Base-by-base conservation (phyloP, 2,888 invertebrate genomes). In the Xestoiulus laeticollis region DNA sequence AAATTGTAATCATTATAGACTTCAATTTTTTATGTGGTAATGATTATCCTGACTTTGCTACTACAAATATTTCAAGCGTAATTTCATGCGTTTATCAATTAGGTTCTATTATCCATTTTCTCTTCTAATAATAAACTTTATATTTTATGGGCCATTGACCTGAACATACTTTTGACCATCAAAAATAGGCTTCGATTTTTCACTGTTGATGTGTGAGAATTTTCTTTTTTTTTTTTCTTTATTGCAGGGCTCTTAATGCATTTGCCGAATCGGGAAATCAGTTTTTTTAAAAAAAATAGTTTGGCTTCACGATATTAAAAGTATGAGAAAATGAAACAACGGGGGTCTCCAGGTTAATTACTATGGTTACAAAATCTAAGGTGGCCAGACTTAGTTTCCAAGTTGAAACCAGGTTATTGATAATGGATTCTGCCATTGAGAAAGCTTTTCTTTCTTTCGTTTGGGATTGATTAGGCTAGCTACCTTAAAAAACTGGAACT, bases 81-180 rank as follows among this genome's bases (percentile, higher is more conserved):
- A 1, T 8, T n/a, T n/a, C n/a, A 38, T 8, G 38, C 8, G 38
- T 38, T 1, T 38, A 38, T 5, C 5, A 38, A 38, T 38, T 38
- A 38, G 38, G 38, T 78, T 26, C 30, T 8, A 78, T 30, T 78
- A 78, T 30, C 14, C 16, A 30, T 78, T 78, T 30, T 30, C 16
- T 78, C 30, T 48, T 14, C 19, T 48, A 48, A 48, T 26, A 32
- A 38, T 38, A 38, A 38, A 38, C 38, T 38, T 26, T 78, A 32
- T 78, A 78, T 78, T 38, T 78, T 78, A 78, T 78, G 78, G 78
- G 78, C 30, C 78, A 32, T 78, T 78, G 78, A 78, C 78, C 78
- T 16, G 30, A 30, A 26, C 30, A 12, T 78, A 14, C 30, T 30
- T 78, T 78, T 78, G 30, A 78, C 78, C 78, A 78, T 78, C 78